phyloP scores from a whole-genome alignment of 1,140 invertebrate genomes.

The Formica selysi region DNA sequence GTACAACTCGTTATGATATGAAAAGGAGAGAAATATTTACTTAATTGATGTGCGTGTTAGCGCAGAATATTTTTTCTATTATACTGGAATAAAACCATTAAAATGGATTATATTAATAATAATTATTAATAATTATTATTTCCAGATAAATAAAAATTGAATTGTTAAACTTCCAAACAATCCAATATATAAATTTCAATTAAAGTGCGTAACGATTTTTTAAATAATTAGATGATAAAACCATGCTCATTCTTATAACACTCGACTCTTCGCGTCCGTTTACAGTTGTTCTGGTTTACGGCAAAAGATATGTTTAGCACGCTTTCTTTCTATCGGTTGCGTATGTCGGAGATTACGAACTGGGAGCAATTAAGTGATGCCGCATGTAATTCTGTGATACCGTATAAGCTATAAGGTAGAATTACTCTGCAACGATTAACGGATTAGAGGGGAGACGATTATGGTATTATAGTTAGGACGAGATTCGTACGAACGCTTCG shows the following conservation, averaged over 20 bases:
- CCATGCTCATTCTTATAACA: constrained; percentile 19
- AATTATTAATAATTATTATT: too few relatives aligned
- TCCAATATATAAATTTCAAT: background rate
- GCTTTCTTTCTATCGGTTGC: constrained; percentile 68
- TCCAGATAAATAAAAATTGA: background rate
- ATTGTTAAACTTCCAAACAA: background rate
- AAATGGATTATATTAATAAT: too few relatives aligned
- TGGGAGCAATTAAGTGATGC: constrained; percentile 80
- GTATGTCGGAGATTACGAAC: constrained; percentile 69
- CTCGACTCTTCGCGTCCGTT: constrained; percentile 65
- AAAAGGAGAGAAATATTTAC: background rate
- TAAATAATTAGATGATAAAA: background rate
- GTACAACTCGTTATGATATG: background rate
- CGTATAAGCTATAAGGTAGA: constrained; percentile 84
- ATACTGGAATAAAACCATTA: background rate
- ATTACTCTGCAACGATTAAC: constrained; percentile 82
- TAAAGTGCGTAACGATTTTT: background rate
- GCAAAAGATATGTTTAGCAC: constrained; percentile 35
- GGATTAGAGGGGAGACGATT: background rate
- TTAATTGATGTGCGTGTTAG: background rate
- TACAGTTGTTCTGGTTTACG: constrained; percentile 16
- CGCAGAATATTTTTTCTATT: background rate
- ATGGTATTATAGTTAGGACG: constrained; percentile 59
- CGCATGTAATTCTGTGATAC: constrained; percentile 86
- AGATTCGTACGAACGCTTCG: constrained; percentile 66